Percentiles rank a stretch among this genome's conserved stretches.
Evolutionary conservation across 2,113 vertebrate species (phyloP).

Genomic region (Pelodiscus sinensis): DNA sequence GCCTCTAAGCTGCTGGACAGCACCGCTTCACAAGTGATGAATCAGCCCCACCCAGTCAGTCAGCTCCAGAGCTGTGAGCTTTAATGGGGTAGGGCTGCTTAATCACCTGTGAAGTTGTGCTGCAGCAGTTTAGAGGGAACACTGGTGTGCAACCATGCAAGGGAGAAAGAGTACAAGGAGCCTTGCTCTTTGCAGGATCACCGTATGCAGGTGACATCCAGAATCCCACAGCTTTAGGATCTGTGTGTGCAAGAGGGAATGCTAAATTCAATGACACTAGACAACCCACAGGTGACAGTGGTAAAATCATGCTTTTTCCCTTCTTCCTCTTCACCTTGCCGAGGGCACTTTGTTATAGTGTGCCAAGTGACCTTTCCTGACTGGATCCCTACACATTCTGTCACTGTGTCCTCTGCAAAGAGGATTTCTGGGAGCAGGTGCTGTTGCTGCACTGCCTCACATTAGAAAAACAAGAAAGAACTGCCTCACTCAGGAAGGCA

Average conservation of each 20-base stretch:
- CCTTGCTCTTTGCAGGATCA: neutral
- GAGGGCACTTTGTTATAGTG: neutral
- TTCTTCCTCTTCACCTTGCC: neutral
- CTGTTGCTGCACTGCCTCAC: neutral
- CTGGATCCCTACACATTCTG: neutral
- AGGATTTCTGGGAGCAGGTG: neutral
- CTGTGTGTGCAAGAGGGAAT: neutral
- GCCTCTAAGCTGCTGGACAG: too few relatives aligned
- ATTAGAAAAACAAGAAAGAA: rapidly evolving
- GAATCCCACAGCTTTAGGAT: rapidly evolving
- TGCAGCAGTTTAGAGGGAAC: too few relatives aligned
- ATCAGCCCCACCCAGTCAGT: too few relatives aligned
- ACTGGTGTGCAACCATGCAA: rapidly evolving
- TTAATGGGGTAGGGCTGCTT: too few relatives aligned
- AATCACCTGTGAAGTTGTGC: too few relatives aligned
- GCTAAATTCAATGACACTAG: neutral
- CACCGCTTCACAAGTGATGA: too few relatives aligned
- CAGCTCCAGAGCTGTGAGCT: too few relatives aligned
- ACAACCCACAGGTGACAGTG: neutral
- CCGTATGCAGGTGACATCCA: rapidly evolving
- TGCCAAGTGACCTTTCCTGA: neutral
- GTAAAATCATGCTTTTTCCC: neutral
- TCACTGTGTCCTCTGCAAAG: neutral
- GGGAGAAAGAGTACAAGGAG: neutral
- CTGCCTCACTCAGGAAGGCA: rapidly evolving